These are phyloP conservation scores for Anadara kagoshimensis DNA, from an alignment of 1,140 invertebrate species.

Conservation along the genomic window DNA sequence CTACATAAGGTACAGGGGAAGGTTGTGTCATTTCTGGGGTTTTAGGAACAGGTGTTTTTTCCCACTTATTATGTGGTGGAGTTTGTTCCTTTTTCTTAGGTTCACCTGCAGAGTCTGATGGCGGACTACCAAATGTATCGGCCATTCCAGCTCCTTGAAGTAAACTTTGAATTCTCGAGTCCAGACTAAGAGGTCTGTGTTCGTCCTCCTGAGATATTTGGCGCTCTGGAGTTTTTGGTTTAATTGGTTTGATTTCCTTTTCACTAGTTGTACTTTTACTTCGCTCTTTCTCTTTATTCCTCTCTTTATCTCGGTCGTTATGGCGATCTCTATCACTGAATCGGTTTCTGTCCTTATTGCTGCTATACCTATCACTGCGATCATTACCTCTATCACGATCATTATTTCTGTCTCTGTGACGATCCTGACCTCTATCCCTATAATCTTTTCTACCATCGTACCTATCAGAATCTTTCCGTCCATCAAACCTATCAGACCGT, in stretches of 20 bases:
- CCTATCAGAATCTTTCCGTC: too few relatives aligned
- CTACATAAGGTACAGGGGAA: slow-evolving; percentile 10
- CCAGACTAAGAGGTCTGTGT: slow-evolving; percentile 76
- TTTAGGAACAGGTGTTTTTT: slow-evolving; percentile 2
- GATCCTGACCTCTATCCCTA: not conserved
- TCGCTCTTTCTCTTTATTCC: slow-evolving; percentile 34
- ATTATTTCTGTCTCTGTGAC: slow-evolving; percentile 31
- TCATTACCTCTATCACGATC: slow-evolving; percentile 30
- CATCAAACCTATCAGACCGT: too few relatives aligned
- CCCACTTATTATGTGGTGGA: slow-evolving; percentile 28
- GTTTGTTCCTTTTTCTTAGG: slow-evolving; percentile 38
- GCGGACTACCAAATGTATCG: slow-evolving; percentile 41
- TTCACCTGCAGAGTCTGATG: slow-evolving; percentile 29
- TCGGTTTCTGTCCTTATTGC: slow-evolving; percentile 13
- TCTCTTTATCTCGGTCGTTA: slow-evolving; percentile 33
- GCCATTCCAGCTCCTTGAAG: slow-evolving; percentile 83
- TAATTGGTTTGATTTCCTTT: slow-evolving; percentile 31
- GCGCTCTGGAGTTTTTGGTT: slow-evolving; percentile 54
- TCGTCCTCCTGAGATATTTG: slow-evolving; percentile 62
- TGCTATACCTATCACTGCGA: slow-evolving; percentile 5
- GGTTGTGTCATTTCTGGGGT: slow-evolving; percentile 6
- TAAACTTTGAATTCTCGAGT: slow-evolving; percentile 89
- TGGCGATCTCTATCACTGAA: slow-evolving; percentile 26
- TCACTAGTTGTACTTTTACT: not conserved
- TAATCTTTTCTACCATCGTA: too few relatives aligned